Base-by-base conservation (phyloP, 1,140 invertebrate genomes). In the Listronotus oregonensis region DNA sequence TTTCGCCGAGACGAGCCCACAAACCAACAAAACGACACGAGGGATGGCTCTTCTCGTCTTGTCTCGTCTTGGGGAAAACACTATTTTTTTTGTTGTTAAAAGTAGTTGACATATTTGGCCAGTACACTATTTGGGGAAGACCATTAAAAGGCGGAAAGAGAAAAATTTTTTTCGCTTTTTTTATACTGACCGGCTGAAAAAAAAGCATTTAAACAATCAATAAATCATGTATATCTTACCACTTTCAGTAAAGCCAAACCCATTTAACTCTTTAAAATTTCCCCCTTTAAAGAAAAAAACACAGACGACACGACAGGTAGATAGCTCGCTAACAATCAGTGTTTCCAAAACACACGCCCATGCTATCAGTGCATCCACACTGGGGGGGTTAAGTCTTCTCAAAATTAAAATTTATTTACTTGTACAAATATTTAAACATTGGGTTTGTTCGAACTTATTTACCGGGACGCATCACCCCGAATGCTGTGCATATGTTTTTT, bases 391-490 rank as follows among this genome's bases (percentile, higher is more conserved):
- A 50, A 55, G 54, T 55, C 63, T 56, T 58, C 55, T 58, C 17
- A 37, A 54, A 65, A 42, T 54, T 65, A 65, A 65, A 65, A 65
- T 65, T 65, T 65, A 65, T 58, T 65, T 65, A 65, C 54, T 50
- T 64, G 40, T 42, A 47, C 63, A 56, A 65, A 55, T 55, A 55
- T 51, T 50, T 58, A 43, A 47, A 31, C 55, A 15, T 42, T n/a
- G 31, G 18, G n/a, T 39, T 58, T 56, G 40, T 56, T 56, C 44
- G 34, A 47, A 47, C 15, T 47, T 47, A 47, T 47, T 47, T 47
- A 5, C 17, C 44, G 44, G 44, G 44, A 43, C 11, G 9, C 32
- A 34, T n/a, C 9, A 9, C 5, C 9, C 12, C 32, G 8, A 5
- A 6, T 54, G 27, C 21, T 4, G 50, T 18, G 21, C 31, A n/a